These are phyloP conservation scores for Phalacrocorax aristotelis DNA, from an alignment of 2,113 vertebrate species.

Conservation along the genomic window DNA sequence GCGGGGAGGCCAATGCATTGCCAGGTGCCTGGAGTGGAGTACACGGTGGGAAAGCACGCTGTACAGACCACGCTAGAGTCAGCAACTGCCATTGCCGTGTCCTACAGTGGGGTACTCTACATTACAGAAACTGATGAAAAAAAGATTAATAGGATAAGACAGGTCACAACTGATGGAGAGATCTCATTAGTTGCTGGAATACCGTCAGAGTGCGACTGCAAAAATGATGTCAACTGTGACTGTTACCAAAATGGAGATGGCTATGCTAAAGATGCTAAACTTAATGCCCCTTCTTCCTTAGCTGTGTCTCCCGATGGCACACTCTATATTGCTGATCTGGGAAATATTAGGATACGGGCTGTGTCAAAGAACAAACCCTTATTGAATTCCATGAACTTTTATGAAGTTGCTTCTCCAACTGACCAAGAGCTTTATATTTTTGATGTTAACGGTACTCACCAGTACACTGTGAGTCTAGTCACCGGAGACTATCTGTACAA, in stretches of 20 bases:
- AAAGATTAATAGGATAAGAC: slow-evolving; percentile 92
- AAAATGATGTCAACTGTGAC: slow-evolving; percentile 97
- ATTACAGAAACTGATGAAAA: slow-evolving; percentile 94
- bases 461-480: slow-evolving; percentile 92
- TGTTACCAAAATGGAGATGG: slow-evolving; percentile 95
- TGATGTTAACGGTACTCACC: slow-evolving; percentile 94
- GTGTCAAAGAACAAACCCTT: slow-evolving; percentile 87
- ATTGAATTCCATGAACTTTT: slow-evolving; percentile 81
- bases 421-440: slow-evolving; percentile 98
- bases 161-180: slow-evolving; percentile 93
- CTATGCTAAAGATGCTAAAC: slow-evolving; percentile 95
- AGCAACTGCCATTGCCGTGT: slow-evolving; percentile 88
- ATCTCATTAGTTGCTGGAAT: slow-evolving; percentile 92
- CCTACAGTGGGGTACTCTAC: slow-evolving; percentile 91
- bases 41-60: slow-evolving; percentile 81
- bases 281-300: slow-evolving; percentile 92
- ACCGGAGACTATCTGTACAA: slow-evolving; percentile 93
- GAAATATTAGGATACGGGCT: slow-evolving; percentile 94
- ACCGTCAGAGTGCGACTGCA: slow-evolving; percentile 94
- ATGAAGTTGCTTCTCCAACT: slow-evolving; percentile 92
- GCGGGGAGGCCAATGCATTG: slow-evolving; percentile 93
- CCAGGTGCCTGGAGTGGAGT: slow-evolving; percentile 86
- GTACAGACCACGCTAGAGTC: slow-evolving; percentile 91
- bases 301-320: slow-evolving; percentile 92
- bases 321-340: slow-evolving; percentile 92